Evolutionary conservation across 2,113 vertebrate species (phyloP).

Genomic region (Dicerorhinus sumatrensis): DNA sequence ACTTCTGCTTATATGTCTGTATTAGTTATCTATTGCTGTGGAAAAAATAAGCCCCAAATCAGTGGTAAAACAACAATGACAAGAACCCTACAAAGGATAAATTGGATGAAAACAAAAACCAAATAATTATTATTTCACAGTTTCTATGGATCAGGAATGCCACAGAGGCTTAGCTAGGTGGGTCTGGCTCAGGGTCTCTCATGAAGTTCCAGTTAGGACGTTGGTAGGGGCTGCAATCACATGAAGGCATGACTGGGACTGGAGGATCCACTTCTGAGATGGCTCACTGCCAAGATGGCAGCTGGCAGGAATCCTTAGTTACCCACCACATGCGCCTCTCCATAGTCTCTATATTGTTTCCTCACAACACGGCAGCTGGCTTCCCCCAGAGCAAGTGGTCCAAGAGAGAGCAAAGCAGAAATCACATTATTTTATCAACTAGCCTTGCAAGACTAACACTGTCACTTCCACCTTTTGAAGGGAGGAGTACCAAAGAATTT

Average conservation of each 20-base stretch:
- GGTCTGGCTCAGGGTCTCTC: not conserved
- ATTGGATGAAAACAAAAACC: not conserved
- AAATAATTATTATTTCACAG: not conserved
- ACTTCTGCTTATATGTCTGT: not conserved
- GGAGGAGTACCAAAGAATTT: not conserved
- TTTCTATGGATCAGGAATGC: slow-evolving; percentile 5
- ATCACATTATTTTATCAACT: not conserved
- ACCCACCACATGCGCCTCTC: not conserved
- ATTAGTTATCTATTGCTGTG: not conserved
- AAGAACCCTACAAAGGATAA: not conserved
- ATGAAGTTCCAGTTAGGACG: not conserved
- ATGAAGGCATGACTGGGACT: not conserved
- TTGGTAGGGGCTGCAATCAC: not conserved
- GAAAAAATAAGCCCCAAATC: not conserved
- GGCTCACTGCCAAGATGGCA: not conserved
- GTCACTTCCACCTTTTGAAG: not conserved
- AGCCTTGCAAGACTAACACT: not conserved
- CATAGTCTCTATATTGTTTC: not conserved
- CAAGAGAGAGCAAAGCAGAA: not conserved
- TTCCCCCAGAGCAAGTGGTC: not conserved
- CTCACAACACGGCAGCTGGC: not conserved
- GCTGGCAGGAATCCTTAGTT: not conserved
- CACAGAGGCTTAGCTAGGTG: not conserved
- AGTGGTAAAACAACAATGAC: not conserved
- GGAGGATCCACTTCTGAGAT: not conserved